phyloP scores from a whole-genome alignment of 2,797 vertebrate genomes.

The Lates japonicus region DNA sequence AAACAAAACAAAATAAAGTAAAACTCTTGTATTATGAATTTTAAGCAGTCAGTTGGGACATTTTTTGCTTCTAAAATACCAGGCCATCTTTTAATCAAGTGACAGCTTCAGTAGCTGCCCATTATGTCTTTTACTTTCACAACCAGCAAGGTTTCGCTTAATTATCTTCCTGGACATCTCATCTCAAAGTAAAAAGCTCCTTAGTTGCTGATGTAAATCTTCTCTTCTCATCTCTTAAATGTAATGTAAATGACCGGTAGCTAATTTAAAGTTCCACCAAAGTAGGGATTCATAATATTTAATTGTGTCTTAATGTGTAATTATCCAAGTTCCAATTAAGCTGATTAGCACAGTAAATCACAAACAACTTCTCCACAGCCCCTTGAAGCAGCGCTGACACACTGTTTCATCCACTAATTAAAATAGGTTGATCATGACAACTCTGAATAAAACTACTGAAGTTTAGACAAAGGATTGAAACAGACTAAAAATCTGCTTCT shows the following conservation, averaged over 20 bases:
- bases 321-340: constrained; percentile 72
- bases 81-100: constrained; percentile 22
- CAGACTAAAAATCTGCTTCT: constrained; percentile 5
- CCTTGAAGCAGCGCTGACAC: neutral
- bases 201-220: constrained; percentile 25
- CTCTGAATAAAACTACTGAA: constrained; percentile 11
- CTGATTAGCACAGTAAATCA: constrained; percentile 72
- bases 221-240: constrained; percentile 7
- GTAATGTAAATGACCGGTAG: constrained; percentile 40
- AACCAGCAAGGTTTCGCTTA: constrained; percentile 19
- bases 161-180: constrained; percentile 28
- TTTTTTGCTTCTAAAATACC: constrained; percentile 13
- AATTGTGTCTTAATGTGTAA: constrained; percentile 72
- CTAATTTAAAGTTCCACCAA: constrained; percentile 60
- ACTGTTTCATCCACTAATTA: constrained; percentile 45
- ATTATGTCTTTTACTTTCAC: constrained; percentile 28
- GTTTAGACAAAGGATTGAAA: constrained; percentile 19
- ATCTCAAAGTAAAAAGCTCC: constrained; percentile 14
- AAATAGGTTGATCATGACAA: constrained; percentile 31
- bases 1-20: neutral
- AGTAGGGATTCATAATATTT: constrained; percentile 66
- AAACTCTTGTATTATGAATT: constrained; percentile 25
- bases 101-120: constrained; percentile 23
- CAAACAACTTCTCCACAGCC: constrained; percentile 56
- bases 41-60: constrained; percentile 1